A percentile compares a stretch with the other conserved stretches of the same genome.
These are phyloP conservation scores for Zingel zingel DNA, from an alignment of 2,113 vertebrate species.

Conservation along the genomic window DNA sequence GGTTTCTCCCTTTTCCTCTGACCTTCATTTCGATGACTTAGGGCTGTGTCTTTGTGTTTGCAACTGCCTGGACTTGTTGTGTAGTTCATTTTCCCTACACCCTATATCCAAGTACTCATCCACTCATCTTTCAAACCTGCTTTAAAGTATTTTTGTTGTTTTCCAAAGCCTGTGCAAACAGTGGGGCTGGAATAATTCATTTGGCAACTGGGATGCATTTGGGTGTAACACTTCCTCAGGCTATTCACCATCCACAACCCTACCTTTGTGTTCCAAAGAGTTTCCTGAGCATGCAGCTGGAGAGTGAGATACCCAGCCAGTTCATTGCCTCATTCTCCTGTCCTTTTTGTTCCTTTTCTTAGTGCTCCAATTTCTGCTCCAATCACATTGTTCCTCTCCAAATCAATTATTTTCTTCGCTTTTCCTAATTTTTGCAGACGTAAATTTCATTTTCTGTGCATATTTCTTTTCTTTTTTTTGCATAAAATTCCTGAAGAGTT, in stretches of 20 bases:
- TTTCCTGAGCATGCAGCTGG: slow-evolving; percentile 58
- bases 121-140: slow-evolving; percentile 44
- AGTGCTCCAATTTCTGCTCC: slow-evolving; percentile 18
- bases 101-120: slow-evolving; percentile 48
- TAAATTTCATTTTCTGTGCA: not conserved
- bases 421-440: not conserved
- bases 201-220: slow-evolving; percentile 63
- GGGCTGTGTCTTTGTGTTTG: slow-evolving; percentile 25
- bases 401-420: not conserved
- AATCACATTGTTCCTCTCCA: slow-evolving; percentile 15
- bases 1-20: slow-evolving; percentile 6
- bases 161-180: slow-evolving; percentile 57
- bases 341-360: slow-evolving; percentile 18
- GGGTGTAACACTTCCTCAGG: slow-evolving; percentile 61
- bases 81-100: slow-evolving; percentile 23
- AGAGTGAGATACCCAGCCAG: slow-evolving; percentile 52
- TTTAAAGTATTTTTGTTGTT: slow-evolving; percentile 65
- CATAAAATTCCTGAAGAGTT: not conserved
- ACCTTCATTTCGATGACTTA: slow-evolving; percentile 29
- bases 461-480: not conserved
- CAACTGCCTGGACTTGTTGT: slow-evolving; percentile 39
- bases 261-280: slow-evolving; percentile 56
- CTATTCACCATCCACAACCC: slow-evolving; percentile 53
- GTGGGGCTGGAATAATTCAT: slow-evolving; percentile 71
- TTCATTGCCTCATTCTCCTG: slow-evolving; percentile 22